Evolutionary conservation across 2,888 invertebrate species (phyloP).

Genomic region (Diloba caeruleocephala): DNA sequence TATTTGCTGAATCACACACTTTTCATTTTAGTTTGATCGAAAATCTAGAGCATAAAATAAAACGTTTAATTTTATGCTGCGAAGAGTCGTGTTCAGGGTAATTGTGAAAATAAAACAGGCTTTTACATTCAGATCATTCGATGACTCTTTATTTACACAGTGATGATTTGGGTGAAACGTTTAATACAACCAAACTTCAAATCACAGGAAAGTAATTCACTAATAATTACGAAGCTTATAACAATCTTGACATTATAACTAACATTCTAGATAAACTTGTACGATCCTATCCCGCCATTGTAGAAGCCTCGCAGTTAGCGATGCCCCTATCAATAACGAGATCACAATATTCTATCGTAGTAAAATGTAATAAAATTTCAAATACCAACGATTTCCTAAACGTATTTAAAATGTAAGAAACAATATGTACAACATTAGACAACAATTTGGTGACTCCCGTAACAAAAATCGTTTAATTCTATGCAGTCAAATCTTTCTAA

Average conservation of each 20-base stretch:
- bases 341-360: slow-evolving; percentile 57
- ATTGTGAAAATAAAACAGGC: slow-evolving; percentile 71
- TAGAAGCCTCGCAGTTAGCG: slow-evolving; percentile 30
- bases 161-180: slow-evolving; percentile 75
- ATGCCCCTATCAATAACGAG: slow-evolving; percentile 51
- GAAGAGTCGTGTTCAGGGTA: slow-evolving; percentile 6
- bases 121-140: slow-evolving; percentile 86
- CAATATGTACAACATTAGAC: slow-evolving; percentile 66
- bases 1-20: slow-evolving; percentile 35
- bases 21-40: slow-evolving; percentile 32
- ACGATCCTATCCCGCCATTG: slow-evolving; percentile 51
- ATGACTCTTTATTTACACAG: slow-evolving; percentile 88
- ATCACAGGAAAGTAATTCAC: slow-evolving; percentile 79
- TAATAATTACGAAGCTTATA: slow-evolving; percentile 75
- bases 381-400: slow-evolving; percentile 73
- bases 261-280: slow-evolving; percentile 63
- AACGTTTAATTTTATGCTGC: slow-evolving; percentile 15
- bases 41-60: slow-evolving; percentile 20
- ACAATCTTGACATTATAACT: slow-evolving; percentile 60
- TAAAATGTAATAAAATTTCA: slow-evolving; percentile 76
- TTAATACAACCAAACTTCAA: slow-evolving; percentile 78
- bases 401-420: slow-evolving; percentile 67
- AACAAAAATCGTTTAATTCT: slow-evolving; percentile 71
- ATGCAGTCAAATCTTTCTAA: slow-evolving; percentile 88
- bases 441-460: slow-evolving; percentile 59